Percentiles rank a stretch among this genome's conserved stretches.
Conservation (phyloP, 2,888 invertebrate genomes). For the Ethmia dodecea region DNA sequence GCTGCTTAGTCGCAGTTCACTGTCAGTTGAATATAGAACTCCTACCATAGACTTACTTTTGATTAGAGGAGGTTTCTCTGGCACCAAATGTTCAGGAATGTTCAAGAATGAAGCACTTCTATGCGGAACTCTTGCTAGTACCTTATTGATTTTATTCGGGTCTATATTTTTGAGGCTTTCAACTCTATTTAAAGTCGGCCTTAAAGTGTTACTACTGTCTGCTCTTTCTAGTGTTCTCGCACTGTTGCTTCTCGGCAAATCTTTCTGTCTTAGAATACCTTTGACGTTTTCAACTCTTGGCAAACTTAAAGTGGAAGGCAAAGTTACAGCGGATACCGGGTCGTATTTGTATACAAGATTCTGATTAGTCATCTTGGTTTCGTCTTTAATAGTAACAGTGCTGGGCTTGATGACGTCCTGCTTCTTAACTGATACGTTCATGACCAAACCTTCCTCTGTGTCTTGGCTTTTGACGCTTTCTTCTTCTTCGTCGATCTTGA, state of each 20-base stretch:
- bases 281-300: constrained; percentile 66
- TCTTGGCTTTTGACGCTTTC: constrained; percentile 57
- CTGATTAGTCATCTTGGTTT: constrained; percentile 61
- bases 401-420: constrained; percentile 66
- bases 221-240: constrained; percentile 52
- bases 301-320: constrained; percentile 52
- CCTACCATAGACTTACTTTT: constrained; percentile 68
- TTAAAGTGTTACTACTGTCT: constrained; percentile 47
- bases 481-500: constrained; percentile 71
- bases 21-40: constrained; percentile 38
- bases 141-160: constrained; percentile 58
- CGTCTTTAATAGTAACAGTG: constrained; percentile 64
- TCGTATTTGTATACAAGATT: constrained; percentile 60
- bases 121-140: constrained; percentile 61
- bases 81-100: constrained; percentile 58
- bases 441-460: constrained; percentile 61
- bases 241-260: constrained; percentile 55
- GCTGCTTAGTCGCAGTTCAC: constrained; percentile 52
- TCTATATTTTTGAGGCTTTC: constrained; percentile 67
- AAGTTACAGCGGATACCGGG: constrained; percentile 44
- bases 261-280: constrained; percentile 53
- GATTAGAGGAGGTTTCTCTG: constrained; percentile 56
- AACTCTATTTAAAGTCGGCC: constrained; percentile 51
- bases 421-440: constrained; percentile 59
- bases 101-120: constrained; percentile 71